Evolutionary conservation across 92 coral and sea anemone genomes (phyloP), one percentile per base, ranked within the genome.

Genomic region (Porites lobata): DNA sequence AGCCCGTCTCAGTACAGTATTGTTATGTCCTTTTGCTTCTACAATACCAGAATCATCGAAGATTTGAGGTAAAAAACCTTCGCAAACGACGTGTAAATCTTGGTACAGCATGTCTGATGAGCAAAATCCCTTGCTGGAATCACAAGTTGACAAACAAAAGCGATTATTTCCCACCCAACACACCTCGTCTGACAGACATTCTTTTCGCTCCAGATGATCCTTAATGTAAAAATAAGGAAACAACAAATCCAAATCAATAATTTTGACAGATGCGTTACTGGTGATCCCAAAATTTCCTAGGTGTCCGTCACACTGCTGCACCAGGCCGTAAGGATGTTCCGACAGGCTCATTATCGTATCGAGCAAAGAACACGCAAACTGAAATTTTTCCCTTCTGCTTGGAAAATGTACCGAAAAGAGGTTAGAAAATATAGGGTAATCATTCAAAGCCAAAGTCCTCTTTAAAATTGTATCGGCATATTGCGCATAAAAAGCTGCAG

Each of bases 231-330:
- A 65, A 51, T 69, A 82, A 51, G 94, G 93, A 71, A 71, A 91
- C 11, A 79, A 9, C 9, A 80, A 80, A 83, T 95, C 98, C 18
- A 81, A 83, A 63, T 95, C 98, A 53, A 93, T 82, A 9, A 88
- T 52, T 87, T 95, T 95, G 9, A 91, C 87, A 12, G 79, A 14
- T 18, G 67, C 77, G 47, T 76, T 67, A 32, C 59, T 50, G 32
- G 98, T 77, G 50, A 93, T 58, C 11, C 98, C 98, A 86, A 80
- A 91, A 67, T 93, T 95, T 38, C 94, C 93, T 18, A 91, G 47
- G 52, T 95, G 96, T 2, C 88, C 61, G 73, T 95, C 98, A 76
- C 98, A 95, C 2, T 89, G 80, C 82, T 93, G 96, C 17, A 89
- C 69, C 65, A 84, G 63, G 67, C 98, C 96, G 85, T 87, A 93